Evolutionary conservation across 2,888 invertebrate species (phyloP).

Genomic region (Tetragonula carbonaria): DNA sequence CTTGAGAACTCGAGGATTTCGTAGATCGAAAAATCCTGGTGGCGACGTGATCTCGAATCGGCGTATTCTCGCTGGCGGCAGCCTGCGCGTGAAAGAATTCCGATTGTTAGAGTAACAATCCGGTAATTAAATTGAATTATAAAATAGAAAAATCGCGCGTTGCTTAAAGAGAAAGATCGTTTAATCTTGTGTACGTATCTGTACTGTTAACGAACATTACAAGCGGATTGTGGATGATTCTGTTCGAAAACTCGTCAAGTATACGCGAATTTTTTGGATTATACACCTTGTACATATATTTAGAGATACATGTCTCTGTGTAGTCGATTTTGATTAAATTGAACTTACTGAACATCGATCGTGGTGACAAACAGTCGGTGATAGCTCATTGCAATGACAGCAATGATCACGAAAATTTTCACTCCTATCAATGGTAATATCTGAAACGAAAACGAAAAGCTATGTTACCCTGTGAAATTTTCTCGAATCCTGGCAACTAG

Average conservation of each 20-base stretch:
- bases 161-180: no score
- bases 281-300: no score
- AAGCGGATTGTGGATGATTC: no score
- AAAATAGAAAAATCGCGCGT: no score
- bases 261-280: no score
- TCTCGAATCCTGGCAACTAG: no score
- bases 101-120: neutral
- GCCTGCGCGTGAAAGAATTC: conserved; percentile 26
- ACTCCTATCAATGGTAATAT: conserved; percentile 71
- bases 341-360: conserved; percentile 81
- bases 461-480: neutral
- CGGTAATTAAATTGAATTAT: neutral
- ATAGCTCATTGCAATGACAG: conserved; percentile 68
- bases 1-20: conserved; percentile 83
- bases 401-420: conserved; percentile 51
- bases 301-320: no score
- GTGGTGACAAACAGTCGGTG: conserved; percentile 76
- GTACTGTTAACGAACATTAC: no score
- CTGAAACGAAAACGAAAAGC: conserved; percentile 74
- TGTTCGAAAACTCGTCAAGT: no score
- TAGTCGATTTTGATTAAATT: neutral
- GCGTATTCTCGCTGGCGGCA: conserved; percentile 30
- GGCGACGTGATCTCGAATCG: conserved; percentile 76
- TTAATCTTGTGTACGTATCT: no score
- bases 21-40: conserved; percentile 80